phyloP scores from a whole-genome alignment of 2,888 invertebrate genomes.

The Himalopsyche japonica region DNA sequence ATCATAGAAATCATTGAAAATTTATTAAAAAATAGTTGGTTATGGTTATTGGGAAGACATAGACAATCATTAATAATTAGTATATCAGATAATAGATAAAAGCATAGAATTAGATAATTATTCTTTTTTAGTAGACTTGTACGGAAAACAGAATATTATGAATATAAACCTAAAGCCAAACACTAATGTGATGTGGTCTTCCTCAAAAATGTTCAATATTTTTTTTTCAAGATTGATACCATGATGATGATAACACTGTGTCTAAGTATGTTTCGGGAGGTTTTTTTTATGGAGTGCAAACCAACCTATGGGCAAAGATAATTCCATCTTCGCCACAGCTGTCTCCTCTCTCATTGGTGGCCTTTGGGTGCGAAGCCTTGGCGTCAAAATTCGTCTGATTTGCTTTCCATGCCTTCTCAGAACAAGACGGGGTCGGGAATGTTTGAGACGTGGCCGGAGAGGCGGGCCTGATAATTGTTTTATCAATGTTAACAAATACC shows the following conservation, averaged over 20 bases:
- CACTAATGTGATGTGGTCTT: too few species aligned
- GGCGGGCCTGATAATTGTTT: slow-evolving; percentile 47
- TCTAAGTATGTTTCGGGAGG: neutral
- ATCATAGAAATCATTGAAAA: too few species aligned
- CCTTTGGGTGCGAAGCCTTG: neutral
- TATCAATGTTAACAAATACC: neutral
- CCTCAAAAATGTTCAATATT: too few species aligned
- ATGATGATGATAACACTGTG: neutral
- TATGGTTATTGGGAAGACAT: too few species aligned
- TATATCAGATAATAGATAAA: slow-evolving; percentile 39
- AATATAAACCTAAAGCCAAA: too few species aligned
- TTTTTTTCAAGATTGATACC: too few species aligned
- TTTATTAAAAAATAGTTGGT: too few species aligned
- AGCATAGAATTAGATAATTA: slow-evolving; percentile 3
- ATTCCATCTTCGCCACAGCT: slow-evolving; percentile 21
- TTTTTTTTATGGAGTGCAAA: neutral
- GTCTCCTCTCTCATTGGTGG: slow-evolving; percentile 14
- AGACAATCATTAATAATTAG: too few species aligned
- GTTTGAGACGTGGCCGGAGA: slow-evolving; percentile 56
- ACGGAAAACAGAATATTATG: too few species aligned
- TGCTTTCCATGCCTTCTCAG: slow-evolving; percentile 26
- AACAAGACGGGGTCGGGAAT: slow-evolving; percentile 42
- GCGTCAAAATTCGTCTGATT: neutral
- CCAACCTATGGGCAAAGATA: slow-evolving; percentile 33
- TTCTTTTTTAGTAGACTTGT: neutral